Base-by-base conservation (phyloP, 2,113 vertebrate genomes). In the Azemiops feae region DNA sequence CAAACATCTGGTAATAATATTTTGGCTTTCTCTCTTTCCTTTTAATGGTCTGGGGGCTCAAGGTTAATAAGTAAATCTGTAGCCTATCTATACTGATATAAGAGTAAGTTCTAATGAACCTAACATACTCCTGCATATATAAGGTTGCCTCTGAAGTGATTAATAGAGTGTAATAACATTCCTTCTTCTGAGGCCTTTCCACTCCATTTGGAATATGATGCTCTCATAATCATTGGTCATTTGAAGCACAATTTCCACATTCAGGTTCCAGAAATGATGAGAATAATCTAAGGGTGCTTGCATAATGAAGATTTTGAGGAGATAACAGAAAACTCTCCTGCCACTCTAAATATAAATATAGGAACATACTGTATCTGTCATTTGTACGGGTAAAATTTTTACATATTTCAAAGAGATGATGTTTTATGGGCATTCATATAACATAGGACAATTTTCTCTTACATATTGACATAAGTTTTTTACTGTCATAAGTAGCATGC, bases 161-260 rank as follows among this genome's bases (percentile, higher is more conserved):
- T 90, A 57, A 69, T 69, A 69, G 10, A 89, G 43, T 50, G 18
- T 55, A 74, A 43, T 47, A 50, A 34, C 54, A 27, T 30, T 92
- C 22, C 9, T 89, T 85, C 43, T 86, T 57, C 34, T 69, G 6
- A 14, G 47, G 92, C 27, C 54, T 94, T 92, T 92, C 50, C 88
- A 92, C 34, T 39, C 39, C 81, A 90, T 90, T 55, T 86, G 50
- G 25, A 92, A 57, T 55, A 50, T 55, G 88, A 39, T 52, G 14
- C 50, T 87, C 39, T 81, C 50, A 64, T 90, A 87, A 45, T 81
- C 54, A 25, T 90, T 92, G 85, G 91, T 27, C 93, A 74, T 90
- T 88, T 34, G 52, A 10, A 30, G 23, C 85, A 50, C 50, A 87
- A 52, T 30, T 90, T 88, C 23, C 20, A 10, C 57, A 39, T 64